These are phyloP conservation scores for Micromussa lordhowensis DNA, from an alignment of 92 coral and sea anemone genomes.

Conservation along the genomic window DNA sequence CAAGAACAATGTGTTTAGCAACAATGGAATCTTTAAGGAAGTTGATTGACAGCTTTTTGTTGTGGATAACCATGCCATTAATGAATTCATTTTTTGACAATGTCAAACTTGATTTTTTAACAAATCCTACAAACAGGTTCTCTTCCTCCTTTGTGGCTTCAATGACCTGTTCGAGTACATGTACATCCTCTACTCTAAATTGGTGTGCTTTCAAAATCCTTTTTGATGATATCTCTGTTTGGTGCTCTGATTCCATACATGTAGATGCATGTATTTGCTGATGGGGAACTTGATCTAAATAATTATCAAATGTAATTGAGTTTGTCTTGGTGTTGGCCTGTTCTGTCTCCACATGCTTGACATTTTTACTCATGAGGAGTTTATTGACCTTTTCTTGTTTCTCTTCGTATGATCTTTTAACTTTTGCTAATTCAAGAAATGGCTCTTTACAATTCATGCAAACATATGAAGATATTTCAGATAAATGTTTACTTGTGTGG, in stretches of 20 bases:
- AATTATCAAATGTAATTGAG: no score
- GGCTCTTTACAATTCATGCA: conserved; percentile 1
- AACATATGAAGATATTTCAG: background rate
- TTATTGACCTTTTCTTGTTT: background rate
- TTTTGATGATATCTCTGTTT: no score
- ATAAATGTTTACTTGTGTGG: no score
- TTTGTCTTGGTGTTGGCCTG: no score
- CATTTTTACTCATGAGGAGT: background rate
- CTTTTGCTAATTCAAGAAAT: background rate
- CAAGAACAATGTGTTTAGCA: conserved; percentile 16
- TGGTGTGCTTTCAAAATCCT: background rate
- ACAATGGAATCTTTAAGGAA: conserved; percentile 13
- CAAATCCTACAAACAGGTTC: background rate
- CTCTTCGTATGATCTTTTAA: background rate
- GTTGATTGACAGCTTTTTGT: background rate
- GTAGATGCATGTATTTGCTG: no score
- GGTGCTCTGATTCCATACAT: no score
- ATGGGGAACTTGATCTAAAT: no score
- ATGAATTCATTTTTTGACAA: background rate
- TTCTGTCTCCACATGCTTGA: background rate
- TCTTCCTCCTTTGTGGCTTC: conserved; percentile 1
- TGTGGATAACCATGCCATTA: background rate
- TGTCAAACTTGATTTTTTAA: background rate
- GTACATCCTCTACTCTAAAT: background rate
- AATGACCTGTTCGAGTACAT: no score